Conservation (phyloP, 2,888 invertebrate species). For the Andrena minutula region DNA sequence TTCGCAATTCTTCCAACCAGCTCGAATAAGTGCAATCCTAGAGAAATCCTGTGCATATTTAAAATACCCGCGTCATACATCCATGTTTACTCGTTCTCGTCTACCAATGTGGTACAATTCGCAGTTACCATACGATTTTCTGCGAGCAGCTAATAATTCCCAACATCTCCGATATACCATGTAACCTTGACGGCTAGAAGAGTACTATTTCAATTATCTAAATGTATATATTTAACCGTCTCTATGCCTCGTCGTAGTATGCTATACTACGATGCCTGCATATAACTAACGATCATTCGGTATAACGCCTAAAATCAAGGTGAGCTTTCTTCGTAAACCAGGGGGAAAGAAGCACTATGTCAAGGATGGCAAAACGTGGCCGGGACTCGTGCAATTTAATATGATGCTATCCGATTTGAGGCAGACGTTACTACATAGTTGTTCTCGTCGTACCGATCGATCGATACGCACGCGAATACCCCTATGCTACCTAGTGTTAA, state of each 20-base stretch:
- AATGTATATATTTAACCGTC: not conserved
- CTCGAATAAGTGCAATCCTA: not conserved
- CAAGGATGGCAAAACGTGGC: conserved; percentile 67
- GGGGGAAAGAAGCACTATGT: conserved; percentile 57
- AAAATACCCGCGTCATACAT: conserved; percentile 39
- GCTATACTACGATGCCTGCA: not conserved
- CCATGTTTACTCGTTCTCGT: conserved; percentile 23
- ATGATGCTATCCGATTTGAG: conserved; percentile 56
- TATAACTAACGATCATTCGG: not conserved
- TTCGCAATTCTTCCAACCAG: not conserved
- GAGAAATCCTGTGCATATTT: conserved; percentile 19
- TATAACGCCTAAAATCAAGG: conserved; percentile 7
- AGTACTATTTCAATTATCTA: not conserved
- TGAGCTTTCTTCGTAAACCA: not conserved
- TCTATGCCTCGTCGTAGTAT: not conserved
- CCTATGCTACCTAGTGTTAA: conserved; percentile 1
- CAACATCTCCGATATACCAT: not conserved
- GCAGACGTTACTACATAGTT: conserved; percentile 60
- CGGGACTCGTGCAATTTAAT: conserved; percentile 64
- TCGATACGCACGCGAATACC: conserved; percentile 61
- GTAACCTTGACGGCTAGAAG: not conserved
- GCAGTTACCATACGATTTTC: conserved; percentile 11
- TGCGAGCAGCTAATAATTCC: not conserved
- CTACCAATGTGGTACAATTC: not conserved
- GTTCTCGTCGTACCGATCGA: conserved; percentile 73